Conservation (phyloP, 2,888 invertebrate species). For the Eupithecia subumbrata region DNA sequence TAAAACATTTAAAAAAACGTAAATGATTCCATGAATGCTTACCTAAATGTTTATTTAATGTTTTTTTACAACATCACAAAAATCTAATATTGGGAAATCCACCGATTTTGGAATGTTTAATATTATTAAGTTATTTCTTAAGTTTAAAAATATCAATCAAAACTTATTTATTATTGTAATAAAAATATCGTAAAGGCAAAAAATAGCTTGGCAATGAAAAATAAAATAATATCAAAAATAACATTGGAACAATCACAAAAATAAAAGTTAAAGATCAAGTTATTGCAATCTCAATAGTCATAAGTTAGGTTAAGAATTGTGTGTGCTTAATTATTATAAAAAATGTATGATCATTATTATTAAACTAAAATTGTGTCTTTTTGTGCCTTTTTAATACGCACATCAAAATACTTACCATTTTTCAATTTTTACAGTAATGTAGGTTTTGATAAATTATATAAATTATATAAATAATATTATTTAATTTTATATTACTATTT, state of each 20-base stretch:
- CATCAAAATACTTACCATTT: constrained; percentile 2
- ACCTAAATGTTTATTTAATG: background rate
- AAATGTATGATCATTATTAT: background rate
- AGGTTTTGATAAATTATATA: background rate
- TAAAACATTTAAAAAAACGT: background rate
- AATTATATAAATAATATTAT: background rate
- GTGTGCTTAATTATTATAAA: background rate
- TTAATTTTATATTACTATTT: background rate
- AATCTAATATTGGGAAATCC: constrained; percentile 39
- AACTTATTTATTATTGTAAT: background rate
- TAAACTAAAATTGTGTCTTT: background rate
- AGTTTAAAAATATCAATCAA: background rate
- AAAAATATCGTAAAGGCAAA: background rate
- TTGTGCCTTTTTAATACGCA: constrained; percentile 5
- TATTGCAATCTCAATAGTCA: constrained; percentile 1
- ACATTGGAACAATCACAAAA: background rate
- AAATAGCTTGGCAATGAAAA: background rate
- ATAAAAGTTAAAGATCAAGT: background rate
- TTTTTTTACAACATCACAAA: constrained; percentile 34
- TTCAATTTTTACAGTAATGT: constrained; percentile 2
- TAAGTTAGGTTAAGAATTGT: constrained; percentile 7
- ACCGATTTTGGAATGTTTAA: constrained; percentile 43
- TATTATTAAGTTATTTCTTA: constrained; percentile 37
- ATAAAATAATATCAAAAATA: background rate
- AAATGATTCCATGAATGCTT: background rate